Base-by-base conservation (phyloP, 2,113 vertebrate species). In the Corythaixoides concolor region DNA sequence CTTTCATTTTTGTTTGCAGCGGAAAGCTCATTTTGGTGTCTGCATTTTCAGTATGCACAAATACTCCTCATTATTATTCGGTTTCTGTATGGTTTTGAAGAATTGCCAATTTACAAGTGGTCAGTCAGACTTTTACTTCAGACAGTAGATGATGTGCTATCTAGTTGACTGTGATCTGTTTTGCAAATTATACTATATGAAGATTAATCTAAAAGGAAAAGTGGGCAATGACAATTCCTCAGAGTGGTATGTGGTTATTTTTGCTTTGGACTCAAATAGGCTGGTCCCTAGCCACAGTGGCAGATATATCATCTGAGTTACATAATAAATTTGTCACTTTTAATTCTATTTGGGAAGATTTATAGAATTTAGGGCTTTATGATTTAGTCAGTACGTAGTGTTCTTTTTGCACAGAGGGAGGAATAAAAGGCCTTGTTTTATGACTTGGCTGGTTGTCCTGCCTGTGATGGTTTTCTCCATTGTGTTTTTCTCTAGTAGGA, bases 351-450 rank as follows among this genome's bases (percentile, higher is more conserved):
- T 90, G 93, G 49, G 76, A 89, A 74, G 83, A 90, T 80, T 87
- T 90, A 79, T 85, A 93, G 94, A 96, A 94, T 85, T 94, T 72
- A 68, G 90, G 66, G 45, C 55, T 91, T 96, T 92, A 75, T 62
- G 83, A 92, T 83, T 84, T 59, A 26, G n/a, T 92, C 53, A 2
- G 24, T 87, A 96, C 94, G 80, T 30, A 82, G 86, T 50, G 90
- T 95, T 95, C 84, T 83, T 84, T 92, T 77, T 80, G 76, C 77
- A 74, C 50, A 22, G 8, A 95, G 78, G 78, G 90, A 97, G 74
- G 81, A 91, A 89, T 88, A 96, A 91, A 82, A 93, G 52, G 55
- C 39, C 53, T 75, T 91, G 45, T 47, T 96, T 94, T 79, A 93
- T 47, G 94, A n/a, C 66, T 91, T 81, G 81, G 41, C 73, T 88